phyloP scores from a whole-genome alignment of 2,888 invertebrate species.

The Phanerotoma sp. region DNA sequence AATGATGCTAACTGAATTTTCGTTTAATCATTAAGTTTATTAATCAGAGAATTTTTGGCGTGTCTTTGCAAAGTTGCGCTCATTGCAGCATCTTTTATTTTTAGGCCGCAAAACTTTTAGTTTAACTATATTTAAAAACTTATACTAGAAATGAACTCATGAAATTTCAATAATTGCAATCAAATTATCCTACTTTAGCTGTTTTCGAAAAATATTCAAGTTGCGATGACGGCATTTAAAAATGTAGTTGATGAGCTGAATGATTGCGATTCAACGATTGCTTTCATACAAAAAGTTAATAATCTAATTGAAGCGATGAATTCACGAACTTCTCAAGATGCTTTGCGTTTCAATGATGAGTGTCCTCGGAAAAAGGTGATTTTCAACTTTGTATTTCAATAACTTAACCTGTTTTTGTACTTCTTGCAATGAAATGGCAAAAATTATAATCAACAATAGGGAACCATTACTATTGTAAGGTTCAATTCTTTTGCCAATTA shows the following conservation, averaged over 20 bases:
- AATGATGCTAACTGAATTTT: too few species aligned
- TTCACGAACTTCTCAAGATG: conserved; percentile 27
- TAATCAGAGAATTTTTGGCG: too few species aligned
- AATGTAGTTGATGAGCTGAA: conserved; percentile 14
- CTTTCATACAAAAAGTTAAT: conserved; percentile 22
- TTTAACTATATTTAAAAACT: too few species aligned
- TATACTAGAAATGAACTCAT: too few species aligned
- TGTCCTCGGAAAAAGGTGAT: conserved; percentile 22
- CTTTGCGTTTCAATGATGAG: conserved; percentile 18
- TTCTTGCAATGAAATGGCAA: not conserved
- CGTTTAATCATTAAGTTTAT: too few species aligned
- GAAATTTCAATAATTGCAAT: too few species aligned
- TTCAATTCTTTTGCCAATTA: too few species aligned
- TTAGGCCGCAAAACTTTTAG: too few species aligned
- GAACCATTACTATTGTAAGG: too few species aligned
- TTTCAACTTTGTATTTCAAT: not conserved
- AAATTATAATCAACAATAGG: not conserved
- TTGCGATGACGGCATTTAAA: conserved; percentile 27
- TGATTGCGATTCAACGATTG: conserved; percentile 24
- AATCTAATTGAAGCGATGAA: conserved; percentile 29
- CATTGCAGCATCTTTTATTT: too few species aligned
- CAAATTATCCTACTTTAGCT: too few species aligned
- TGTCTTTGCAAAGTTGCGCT: too few species aligned
- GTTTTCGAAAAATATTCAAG: conserved; percentile 26
- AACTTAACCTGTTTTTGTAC: not conserved